Evolutionary conservation across 2,113 vertebrate genomes (phyloP).

Genomic region (Bubalus kerabau): DNA sequence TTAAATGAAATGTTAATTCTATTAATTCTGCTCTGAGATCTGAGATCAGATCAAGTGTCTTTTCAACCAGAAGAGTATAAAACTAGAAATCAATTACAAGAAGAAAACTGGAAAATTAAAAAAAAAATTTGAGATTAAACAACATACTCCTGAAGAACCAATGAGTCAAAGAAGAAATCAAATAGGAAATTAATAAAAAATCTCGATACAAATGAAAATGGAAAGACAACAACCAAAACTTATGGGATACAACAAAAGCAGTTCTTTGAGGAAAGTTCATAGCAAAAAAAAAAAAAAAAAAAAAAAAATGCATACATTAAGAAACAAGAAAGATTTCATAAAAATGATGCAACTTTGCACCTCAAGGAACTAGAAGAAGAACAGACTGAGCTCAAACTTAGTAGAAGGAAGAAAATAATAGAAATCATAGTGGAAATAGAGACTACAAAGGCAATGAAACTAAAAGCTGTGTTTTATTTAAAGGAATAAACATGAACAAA

Average conservation of each 20-base stretch:
- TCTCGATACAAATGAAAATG: background rate
- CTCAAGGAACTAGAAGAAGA: background rate
- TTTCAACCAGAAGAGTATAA: background rate
- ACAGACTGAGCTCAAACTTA: background rate
- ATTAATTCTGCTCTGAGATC: background rate
- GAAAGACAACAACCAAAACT: background rate
- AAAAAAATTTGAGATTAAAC: background rate
- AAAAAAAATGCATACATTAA: background rate
- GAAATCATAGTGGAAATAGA: background rate
- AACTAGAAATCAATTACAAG: background rate
- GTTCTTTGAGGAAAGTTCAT: background rate
- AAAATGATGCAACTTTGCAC: background rate
- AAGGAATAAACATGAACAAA: background rate
- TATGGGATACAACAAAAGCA: background rate
- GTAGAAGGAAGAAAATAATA: background rate
- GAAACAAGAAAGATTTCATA: background rate
- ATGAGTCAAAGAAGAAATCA: background rate
- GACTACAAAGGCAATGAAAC: background rate
- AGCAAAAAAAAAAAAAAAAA: background rate
- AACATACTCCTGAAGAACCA: background rate
- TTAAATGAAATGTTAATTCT: background rate
- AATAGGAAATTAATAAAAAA: background rate
- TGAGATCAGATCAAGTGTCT: background rate
- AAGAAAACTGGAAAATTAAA: background rate
- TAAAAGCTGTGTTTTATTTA: background rate